These are phyloP conservation scores for Euschistus heros DNA, from an alignment of 1,140 invertebrate species.

Conservation along the genomic window DNA sequence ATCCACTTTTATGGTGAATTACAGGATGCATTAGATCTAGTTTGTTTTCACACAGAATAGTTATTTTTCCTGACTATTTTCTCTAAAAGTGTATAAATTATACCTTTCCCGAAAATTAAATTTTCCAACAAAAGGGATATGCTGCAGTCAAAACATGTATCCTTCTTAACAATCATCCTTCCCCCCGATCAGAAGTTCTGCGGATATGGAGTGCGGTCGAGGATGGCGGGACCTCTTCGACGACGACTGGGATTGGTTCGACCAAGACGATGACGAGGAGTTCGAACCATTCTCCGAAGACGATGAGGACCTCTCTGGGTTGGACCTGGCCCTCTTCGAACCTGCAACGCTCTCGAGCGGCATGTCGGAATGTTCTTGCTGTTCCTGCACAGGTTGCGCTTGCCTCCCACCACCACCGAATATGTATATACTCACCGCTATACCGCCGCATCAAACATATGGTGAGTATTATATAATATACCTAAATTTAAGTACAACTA, in stretches of 20 bases:
- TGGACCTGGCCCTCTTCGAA: constrained; percentile 55
- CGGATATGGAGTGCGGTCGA: constrained; percentile 22
- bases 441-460: background rate
- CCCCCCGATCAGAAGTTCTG: background rate
- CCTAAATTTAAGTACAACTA: too few relatives aligned
- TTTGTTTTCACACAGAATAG: too few relatives aligned
- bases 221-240: constrained; percentile 25
- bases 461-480: background rate
- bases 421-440: constrained; percentile 26
- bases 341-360: constrained; percentile 33
- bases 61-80: too few relatives aligned
- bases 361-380: constrained; percentile 36
- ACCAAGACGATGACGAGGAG: constrained; percentile 36
- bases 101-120: too few relatives aligned
- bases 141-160: too few relatives aligned
- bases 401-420: constrained; percentile 31
- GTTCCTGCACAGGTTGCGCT: constrained; percentile 34
- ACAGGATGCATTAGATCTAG: too few relatives aligned
- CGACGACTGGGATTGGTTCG: constrained; percentile 9
- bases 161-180: too few relatives aligned
- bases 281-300: constrained; percentile 46
- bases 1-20: too few relatives aligned
- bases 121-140: too few relatives aligned
- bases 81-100: too few relatives aligned
- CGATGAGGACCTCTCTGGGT: constrained; percentile 46